These are phyloP conservation scores for Ridgeia piscesae DNA, from an alignment of 1,140 invertebrate species.

Conservation along the genomic window DNA sequence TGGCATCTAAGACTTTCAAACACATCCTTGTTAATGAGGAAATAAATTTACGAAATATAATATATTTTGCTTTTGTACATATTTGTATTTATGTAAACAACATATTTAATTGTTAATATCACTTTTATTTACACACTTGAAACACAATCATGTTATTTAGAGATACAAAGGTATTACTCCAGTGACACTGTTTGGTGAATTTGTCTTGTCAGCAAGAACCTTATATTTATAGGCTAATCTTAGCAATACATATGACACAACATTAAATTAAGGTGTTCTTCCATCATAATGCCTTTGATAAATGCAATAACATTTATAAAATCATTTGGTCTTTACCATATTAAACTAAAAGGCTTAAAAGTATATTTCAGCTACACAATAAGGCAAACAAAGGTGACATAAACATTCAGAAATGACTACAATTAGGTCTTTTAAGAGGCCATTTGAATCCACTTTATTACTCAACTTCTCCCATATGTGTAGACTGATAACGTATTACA, in stretches of 20 bases:
- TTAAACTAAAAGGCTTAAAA: no score
- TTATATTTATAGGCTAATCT: background rate
- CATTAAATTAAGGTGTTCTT: background rate
- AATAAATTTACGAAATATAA: background rate
- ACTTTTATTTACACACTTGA: background rate
- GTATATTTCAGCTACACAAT: no score
- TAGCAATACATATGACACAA: background rate
- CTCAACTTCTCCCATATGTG: background rate
- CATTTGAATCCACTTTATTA: no score
- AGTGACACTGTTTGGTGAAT: background rate
- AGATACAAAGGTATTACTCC: background rate
- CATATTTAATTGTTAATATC: background rate
- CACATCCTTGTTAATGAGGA: background rate
- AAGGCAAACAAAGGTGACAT: no score
- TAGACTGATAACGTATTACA: background rate
- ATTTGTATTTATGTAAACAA: background rate
- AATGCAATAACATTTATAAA: background rate
- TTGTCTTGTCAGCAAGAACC: background rate
- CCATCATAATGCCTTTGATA: background rate
- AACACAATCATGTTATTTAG: background rate
- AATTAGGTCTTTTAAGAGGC: no score
- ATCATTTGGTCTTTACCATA: background rate
- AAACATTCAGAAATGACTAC: no score
- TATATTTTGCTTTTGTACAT: background rate
- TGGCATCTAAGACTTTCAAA: background rate